Conservation (phyloP, 2,888 invertebrate genomes). For the Nemotelus pantherinus region DNA sequence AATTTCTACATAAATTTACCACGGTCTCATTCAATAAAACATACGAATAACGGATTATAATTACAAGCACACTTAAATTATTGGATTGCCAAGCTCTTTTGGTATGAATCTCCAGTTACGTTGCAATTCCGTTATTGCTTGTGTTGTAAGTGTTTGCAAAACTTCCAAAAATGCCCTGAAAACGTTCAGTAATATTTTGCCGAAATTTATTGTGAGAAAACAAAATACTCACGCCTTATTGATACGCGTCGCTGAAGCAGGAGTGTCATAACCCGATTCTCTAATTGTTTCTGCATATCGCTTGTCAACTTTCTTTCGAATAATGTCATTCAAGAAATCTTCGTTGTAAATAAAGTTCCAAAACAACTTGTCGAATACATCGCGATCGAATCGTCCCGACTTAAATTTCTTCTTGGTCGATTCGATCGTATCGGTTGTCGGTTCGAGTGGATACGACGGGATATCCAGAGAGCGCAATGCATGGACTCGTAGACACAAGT, state of each 20-base stretch:
- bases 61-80: no score
- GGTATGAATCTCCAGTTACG: conserved; percentile 33
- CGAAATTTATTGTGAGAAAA: not conserved
- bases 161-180: conserved; percentile 16
- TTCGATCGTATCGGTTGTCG: not conserved
- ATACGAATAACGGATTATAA: no score
- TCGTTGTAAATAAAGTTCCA: conserved; percentile 39
- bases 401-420: conserved; percentile 13
- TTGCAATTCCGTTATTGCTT: conserved; percentile 15
- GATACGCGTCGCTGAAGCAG: not conserved
- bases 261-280: not conserved
- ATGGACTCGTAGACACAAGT: conserved; percentile 29
- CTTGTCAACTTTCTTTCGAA: conserved; percentile 16
- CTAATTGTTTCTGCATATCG: conserved; percentile 4
- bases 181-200: not conserved
- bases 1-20: no score
- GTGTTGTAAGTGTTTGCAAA: conserved; percentile 2
- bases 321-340: conserved; percentile 12
- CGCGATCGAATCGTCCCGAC: conserved; percentile 16
- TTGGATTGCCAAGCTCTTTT: not conserved
- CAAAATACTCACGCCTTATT: conserved; percentile 16
- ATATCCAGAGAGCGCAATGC: conserved; percentile 1
- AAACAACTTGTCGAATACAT: conserved; percentile 36
- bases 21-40: no score
- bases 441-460: not conserved